phyloP scores from a whole-genome alignment of 2,888 invertebrate genomes.

The Odontothrips loti region DNA sequence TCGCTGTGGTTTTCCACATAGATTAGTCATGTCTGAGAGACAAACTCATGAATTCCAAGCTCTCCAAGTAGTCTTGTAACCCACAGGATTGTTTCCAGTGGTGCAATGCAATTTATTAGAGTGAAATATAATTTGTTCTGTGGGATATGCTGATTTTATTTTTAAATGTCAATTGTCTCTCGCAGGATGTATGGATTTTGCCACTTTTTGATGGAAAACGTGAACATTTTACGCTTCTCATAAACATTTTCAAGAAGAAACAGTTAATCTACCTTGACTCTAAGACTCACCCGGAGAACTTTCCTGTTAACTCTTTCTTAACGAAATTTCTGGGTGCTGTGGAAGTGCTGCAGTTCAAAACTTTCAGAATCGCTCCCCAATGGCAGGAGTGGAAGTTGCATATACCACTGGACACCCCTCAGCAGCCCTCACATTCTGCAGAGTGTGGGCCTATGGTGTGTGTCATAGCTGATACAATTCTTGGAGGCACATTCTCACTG shows the following conservation, averaged over 20 bases:
- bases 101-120: too few relatives aligned
- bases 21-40: too few relatives aligned
- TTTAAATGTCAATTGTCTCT: not conserved
- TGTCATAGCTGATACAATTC: not conserved
- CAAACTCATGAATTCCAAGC: too few relatives aligned
- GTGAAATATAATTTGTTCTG: too few relatives aligned
- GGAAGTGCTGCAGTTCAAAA: not conserved
- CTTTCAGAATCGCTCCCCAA: not conserved
- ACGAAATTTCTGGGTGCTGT: not conserved
- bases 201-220: not conserved
- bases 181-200: not conserved
- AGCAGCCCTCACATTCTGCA: too few relatives aligned
- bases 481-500: not conserved
- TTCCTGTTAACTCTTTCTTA: not conserved
- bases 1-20: too few relatives aligned
- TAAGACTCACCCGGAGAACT: not conserved
- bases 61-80: too few relatives aligned
- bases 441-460: too few relatives aligned
- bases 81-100: too few relatives aligned
- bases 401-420: too few relatives aligned
- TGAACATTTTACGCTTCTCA: not conserved
- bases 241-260: not conserved
- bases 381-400: not conserved
- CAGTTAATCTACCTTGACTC: not conserved
- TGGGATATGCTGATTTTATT: too few relatives aligned